Base-by-base conservation (phyloP, 2,797 vertebrate species). In the Bryconaethiops microstoma region DNA sequence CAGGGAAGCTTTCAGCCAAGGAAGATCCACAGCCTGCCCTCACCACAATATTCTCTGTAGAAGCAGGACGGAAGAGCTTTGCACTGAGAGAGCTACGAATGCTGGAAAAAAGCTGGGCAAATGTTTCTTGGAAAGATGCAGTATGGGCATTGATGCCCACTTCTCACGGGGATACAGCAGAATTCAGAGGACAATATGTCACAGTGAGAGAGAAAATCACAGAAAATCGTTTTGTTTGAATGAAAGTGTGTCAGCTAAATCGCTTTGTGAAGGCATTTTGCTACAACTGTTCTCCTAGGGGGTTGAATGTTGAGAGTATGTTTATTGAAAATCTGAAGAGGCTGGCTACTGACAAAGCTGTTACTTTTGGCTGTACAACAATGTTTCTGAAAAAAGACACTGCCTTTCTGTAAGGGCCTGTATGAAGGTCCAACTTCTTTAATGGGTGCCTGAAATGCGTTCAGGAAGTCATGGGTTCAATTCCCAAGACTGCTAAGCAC, bases 1-100 rank as follows among this genome's bases (percentile, higher is more conserved):
- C 60, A 69, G 48, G 12, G 16, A 64, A 39, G 23, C 39, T 63
- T 69, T 71, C 16, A 13, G 13, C 19, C 54, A 39, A 57, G 52
- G 17, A 68, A 71, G 48, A 83, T 71, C 65, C 50, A 70, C n/a
- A 14, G 74, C 63, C 54, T 77, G 19, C 9, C 6, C 69, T 80
- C 57, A 78, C 16, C 42, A 71, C 14, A 19, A 17, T 48, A 7
- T 14, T 57, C 65, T 21, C 69, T 6, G 1, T 59, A 67, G 48
- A 65, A 17, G 48, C 48, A 50, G 23, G 12, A 54, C 63, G 16
- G 55, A 13, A 17, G 54, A 57, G 12, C 23, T 59, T 67, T 40
- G 35, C 23, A 50, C 60, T n/a, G 50, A 54, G 19, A 76, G 19
- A 54, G 42, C 60, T 13, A 2, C 2, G 45, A 68, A 73, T 54